Conservation (phyloP, 2,113 vertebrate species). For the Phrynocephalus versicolor region DNA sequence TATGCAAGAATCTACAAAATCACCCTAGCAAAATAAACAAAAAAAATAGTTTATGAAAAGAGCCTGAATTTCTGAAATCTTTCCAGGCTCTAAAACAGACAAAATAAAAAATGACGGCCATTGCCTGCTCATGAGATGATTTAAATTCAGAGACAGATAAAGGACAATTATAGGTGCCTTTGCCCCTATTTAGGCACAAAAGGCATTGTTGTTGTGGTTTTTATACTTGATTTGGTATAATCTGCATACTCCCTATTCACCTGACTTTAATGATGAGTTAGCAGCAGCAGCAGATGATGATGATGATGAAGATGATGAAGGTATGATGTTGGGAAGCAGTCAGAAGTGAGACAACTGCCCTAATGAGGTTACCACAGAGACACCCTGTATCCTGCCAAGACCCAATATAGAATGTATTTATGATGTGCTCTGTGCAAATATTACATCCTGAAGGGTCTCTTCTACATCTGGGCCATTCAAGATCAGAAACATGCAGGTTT, state of each 20-base stretch:
- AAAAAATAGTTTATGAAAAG: background rate
- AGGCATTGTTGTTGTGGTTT: background rate
- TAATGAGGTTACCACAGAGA: too few species aligned
- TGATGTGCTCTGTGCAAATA: too few species aligned
- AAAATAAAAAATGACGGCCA: background rate
- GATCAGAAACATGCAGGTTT: background rate
- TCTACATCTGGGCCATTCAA: background rate
- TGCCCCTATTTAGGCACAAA: background rate
- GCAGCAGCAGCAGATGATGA: too few species aligned
- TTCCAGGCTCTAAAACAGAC: constrained; percentile 8
- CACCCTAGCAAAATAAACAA: background rate
- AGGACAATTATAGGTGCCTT: too few species aligned
- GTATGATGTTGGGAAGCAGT: background rate
- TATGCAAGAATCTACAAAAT: background rate
- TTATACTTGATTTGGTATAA: background rate
- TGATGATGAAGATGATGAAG: too few species aligned
- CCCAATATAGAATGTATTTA: too few species aligned
- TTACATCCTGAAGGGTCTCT: background rate
- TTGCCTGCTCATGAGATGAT: background rate
- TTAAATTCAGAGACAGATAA: background rate
- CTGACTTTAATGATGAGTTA: background rate
- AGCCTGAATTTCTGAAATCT: background rate
- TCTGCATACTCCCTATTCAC: background rate
- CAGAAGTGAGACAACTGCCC: background rate
- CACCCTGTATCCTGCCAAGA: background rate